These are phyloP conservation scores for Oryzias celebensis DNA, from an alignment of 2,113 vertebrate genomes.

Conservation along the genomic window DNA sequence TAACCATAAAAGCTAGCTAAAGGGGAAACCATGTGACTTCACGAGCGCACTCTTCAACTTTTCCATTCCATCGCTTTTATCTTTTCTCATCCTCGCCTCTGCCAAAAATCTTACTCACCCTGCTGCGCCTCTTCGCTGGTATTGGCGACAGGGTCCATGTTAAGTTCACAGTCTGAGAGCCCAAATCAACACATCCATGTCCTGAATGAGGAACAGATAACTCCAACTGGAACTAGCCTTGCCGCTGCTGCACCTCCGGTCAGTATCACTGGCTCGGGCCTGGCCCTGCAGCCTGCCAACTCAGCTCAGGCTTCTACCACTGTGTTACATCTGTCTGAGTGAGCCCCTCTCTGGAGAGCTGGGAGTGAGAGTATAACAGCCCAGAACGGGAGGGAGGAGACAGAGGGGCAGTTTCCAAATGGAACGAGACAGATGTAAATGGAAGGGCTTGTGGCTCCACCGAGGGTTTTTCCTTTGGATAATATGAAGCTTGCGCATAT, in stretches of 20 bases:
- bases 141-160: constrained; percentile 70
- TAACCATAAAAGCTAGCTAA: constrained; percentile 21
- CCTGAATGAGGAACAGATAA: constrained; percentile 33
- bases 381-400: constrained; percentile 46
- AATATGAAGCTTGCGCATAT: constrained; percentile 30
- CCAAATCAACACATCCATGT: constrained; percentile 47
- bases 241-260: constrained; percentile 25
- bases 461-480: constrained; percentile 58
- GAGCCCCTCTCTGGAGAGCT: constrained; percentile 48
- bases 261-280: constrained; percentile 53
- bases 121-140: constrained; percentile 51
- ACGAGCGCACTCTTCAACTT: constrained; percentile 4
- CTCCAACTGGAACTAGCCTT: constrained; percentile 6
- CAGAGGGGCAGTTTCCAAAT: constrained; percentile 43
- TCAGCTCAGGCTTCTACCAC: constrained; percentile 56
- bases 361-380: constrained; percentile 19
- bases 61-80: constrained; percentile 2
- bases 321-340: constrained; percentile 68
- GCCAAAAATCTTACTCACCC: constrained; percentile 62
- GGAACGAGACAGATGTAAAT: constrained; percentile 17
- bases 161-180: constrained; percentile 50
- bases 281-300: constrained; percentile 62
- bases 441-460: constrained; percentile 26
- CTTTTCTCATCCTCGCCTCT: constrained; percentile 6
- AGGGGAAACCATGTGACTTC: constrained; percentile 44